phyloP scores from a whole-genome alignment of 2,797 vertebrate genomes.

The Buphagus erythrorhynchus region DNA sequence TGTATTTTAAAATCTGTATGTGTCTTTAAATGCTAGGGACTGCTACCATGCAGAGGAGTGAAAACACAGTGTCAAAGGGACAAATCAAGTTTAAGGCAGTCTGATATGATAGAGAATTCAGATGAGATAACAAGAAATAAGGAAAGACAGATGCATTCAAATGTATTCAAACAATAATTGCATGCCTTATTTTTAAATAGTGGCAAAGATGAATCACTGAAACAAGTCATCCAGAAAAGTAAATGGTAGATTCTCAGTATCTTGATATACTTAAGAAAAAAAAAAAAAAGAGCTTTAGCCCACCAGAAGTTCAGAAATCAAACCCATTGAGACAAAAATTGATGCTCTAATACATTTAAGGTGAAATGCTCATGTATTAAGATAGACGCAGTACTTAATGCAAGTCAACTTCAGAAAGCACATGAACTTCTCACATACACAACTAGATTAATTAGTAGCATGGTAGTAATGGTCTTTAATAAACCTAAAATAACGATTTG shows the following conservation, averaged over 20 bases:
- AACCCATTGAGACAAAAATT: not conserved
- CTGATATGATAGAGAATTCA: constrained; percentile 26
- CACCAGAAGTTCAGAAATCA: constrained; percentile 19
- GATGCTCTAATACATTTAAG: not conserved
- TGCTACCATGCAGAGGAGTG: not conserved
- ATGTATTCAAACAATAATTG: constrained; percentile 73
- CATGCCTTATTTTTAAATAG: constrained; percentile 71
- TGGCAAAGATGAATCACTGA: constrained; percentile 67
- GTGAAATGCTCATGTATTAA: not conserved
- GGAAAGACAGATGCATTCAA: constrained; percentile 65
- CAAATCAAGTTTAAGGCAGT: constrained; percentile 32
- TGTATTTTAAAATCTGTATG: not conserved
- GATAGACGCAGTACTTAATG: not conserved
- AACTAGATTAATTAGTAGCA: not conserved
- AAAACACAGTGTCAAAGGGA: constrained; percentile 38
- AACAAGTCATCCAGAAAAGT: constrained; percentile 54
- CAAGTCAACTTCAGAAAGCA: not conserved
- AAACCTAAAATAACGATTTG: not conserved
- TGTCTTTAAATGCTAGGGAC: not conserved
- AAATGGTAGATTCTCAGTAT: constrained; percentile 41
- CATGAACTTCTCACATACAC: not conserved
- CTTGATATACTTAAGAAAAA: not conserved
- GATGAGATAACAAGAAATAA: constrained; percentile 15
- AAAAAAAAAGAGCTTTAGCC: not conserved
- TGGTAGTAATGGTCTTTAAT: not conserved